Evolutionary conservation across 1,140 invertebrate species (phyloP).

Genomic region (Apis laboriosa): DNA sequence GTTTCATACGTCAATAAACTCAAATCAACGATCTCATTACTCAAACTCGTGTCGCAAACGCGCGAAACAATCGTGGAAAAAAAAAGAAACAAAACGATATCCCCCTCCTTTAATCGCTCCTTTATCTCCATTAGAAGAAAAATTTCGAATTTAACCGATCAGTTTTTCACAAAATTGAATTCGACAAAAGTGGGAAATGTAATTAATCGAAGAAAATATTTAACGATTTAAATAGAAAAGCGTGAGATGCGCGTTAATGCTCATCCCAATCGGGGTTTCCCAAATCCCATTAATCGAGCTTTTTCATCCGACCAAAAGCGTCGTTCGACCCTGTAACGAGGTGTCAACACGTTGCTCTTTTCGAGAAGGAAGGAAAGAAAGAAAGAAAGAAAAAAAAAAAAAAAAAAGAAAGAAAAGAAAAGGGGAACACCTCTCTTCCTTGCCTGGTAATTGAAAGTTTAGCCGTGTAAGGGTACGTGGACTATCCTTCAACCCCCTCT

Average conservation of each 20-base stretch:
- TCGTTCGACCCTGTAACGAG: conserved; percentile 10
- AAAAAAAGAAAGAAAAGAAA: not conserved
- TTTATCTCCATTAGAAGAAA: not conserved
- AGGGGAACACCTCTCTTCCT: conserved; percentile 36
- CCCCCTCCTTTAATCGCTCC: not conserved
- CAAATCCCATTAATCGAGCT: not conserved
- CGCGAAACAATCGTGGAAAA: not conserved
- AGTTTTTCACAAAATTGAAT: not conserved
- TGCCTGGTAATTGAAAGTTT: conserved; percentile 44
- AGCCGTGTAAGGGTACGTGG: conserved; percentile 12
- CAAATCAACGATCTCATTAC: conserved; percentile 21
- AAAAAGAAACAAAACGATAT: not conserved
- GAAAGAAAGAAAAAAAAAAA: too few species aligned
- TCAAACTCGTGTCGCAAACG: not conserved
- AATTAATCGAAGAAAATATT: too few species aligned
- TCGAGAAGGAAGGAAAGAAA: too few species aligned
- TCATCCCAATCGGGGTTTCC: too few species aligned
- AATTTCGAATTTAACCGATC: not conserved
- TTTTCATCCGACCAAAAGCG: conserved; percentile 1
- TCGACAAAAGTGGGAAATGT: too few species aligned
- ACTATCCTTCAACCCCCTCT: conserved; percentile 23
- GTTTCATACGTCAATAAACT: conserved; percentile 20
- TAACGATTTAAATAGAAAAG: too few species aligned
- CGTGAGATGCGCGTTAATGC: too few species aligned
- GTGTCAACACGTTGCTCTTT: not conserved